Base-by-base conservation (phyloP, 2,888 invertebrate species). In the Acrocyrtus sp. region DNA sequence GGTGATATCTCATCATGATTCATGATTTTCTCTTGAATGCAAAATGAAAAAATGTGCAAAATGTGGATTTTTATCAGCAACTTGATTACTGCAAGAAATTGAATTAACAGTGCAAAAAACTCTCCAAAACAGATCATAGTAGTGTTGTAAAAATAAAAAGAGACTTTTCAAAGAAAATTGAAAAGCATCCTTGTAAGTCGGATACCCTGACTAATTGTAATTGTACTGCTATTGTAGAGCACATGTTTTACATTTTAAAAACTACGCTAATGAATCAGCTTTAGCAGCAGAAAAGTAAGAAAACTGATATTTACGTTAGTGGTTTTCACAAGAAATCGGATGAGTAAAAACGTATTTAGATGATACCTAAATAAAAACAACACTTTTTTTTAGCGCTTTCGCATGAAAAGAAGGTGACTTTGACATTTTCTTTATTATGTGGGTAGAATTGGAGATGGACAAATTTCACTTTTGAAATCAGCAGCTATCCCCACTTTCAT, bases 181-280 rank as follows among this genome's bases (percentile, higher is more conserved):
- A 39, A 8, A 8, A 39, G 12, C 12, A 8, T 10, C 8, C 8
- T 10, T 10, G 8, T 39, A 48, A 48, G 27, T 48, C 60, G 45
- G 50, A 61, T 41, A 50, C 61, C 61, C 51, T 61, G 61, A 51
- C 61, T 61, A 51, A 61, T 61, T 61, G 61, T 61, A 50, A 61
- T 61, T 50, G 50, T 50, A 41, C 61, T 15, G 26, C 26, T 29
- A 34, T 61, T 29, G 26, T 60, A n/a, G n/a, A n/a, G n/a, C n/a
- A n/a, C n/a, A n/a, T n/a, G n/a, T n/a, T n/a, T n/a, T n/a, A n/a
- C n/a, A n/a, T n/a, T n/a, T n/a, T n/a, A n/a, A n/a, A n/a, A n/a
- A n/a, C n/a, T n/a, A n/a, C n/a, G n/a, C n/a, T n/a, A n/a, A n/a
- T n/a, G n/a, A n/a, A n/a, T n/a, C n/a, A n/a, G n/a, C n/a, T n/a